A percentile compares a stretch with the other conserved stretches of the same genome.
Evolutionary conservation across 2,888 invertebrate genomes (phyloP).

Genomic region (Octonoba sinensis): DNA sequence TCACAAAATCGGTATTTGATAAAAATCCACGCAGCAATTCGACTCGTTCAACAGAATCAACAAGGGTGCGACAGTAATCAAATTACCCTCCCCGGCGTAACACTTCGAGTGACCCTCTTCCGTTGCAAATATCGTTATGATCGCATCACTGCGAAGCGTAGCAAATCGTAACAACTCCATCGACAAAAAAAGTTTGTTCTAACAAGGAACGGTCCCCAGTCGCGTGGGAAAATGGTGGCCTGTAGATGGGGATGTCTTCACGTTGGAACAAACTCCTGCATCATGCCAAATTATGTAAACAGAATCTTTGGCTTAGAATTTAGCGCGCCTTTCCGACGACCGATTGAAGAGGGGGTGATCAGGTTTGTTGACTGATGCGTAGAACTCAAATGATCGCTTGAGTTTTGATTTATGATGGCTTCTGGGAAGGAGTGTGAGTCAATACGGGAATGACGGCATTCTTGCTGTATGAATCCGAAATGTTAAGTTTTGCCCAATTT

Average conservation of each 20-base stretch:
- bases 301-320: slow-evolving; percentile 25
- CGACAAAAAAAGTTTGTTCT: slow-evolving; percentile 26
- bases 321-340: slow-evolving; percentile 14
- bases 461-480: no score
- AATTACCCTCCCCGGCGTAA: no score
- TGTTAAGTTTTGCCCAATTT: no score
- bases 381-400: no score
- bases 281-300: slow-evolving; percentile 47
- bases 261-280: slow-evolving; percentile 3
- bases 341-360: no score
- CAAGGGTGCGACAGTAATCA: no score
- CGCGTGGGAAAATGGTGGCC: slow-evolving; percentile 24
- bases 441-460: not conserved
- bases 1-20: no score
- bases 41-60: no score
- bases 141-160: slow-evolving; percentile 5
- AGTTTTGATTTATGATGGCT: not conserved
- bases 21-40: no score
- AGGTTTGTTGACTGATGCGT: no score
- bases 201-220: not conserved
- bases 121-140: slow-evolving; percentile 22
- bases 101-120: not conserved
- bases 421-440: not conserved
- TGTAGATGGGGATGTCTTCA: not conserved
- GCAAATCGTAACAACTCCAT: slow-evolving; percentile 46